Percentiles rank a stretch among this genome's conserved stretches.
phyloP scores from a whole-genome alignment of 2,113 vertebrate genomes.

The Gulo gulo region DNA sequence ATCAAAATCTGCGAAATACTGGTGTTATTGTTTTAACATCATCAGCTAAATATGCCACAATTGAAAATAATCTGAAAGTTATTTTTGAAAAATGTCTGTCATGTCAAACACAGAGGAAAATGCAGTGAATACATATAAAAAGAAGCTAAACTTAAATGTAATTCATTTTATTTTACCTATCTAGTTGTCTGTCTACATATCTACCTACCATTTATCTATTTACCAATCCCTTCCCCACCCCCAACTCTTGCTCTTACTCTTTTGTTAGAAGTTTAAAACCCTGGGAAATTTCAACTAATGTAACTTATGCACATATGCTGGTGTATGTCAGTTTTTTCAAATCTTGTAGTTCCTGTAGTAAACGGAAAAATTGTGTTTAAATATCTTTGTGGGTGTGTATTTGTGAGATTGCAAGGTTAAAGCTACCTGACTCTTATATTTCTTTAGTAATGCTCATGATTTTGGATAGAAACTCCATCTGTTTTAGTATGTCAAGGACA shows the following conservation, averaged over 20 bases:
- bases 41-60: background rate
- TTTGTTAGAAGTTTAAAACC: background rate
- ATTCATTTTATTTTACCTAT: background rate
- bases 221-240: accelerated
- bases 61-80: background rate
- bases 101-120: background rate
- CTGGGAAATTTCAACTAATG: background rate
- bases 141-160: background rate
- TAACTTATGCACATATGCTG: background rate
- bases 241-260: background rate
- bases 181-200: no score
- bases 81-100: background rate
- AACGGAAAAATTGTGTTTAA: background rate
- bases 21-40: background rate
- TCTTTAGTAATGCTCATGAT: background rate
- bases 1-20: background rate
- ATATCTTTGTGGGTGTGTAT: background rate
- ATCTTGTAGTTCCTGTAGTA: background rate
- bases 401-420: background rate
- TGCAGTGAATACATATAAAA: background rate
- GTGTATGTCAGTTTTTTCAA: background rate
- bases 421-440: background rate
- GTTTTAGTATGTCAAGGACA: constrained; percentile 44
- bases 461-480: constrained; percentile 8
- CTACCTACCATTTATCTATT: background rate